Evolutionary conservation across 2,888 invertebrate species (phyloP).

Genomic region (Andrena minutula): DNA sequence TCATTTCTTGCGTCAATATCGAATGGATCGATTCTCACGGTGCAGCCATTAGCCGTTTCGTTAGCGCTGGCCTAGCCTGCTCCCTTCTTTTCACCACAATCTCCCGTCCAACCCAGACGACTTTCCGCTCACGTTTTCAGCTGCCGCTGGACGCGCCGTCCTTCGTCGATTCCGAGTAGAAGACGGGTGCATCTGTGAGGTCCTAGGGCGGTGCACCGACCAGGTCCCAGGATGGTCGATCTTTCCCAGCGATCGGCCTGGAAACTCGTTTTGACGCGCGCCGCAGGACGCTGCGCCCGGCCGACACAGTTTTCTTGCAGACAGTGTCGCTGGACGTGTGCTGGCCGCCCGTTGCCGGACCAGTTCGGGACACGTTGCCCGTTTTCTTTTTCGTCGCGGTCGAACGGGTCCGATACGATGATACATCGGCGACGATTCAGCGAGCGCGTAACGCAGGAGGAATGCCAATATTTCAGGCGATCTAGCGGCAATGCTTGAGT

Average conservation of each 20-base stretch:
- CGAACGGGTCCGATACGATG: constrained; percentile 30
- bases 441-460: neutral
- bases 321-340: constrained; percentile 36
- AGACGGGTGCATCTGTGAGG: constrained; percentile 29
- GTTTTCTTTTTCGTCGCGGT: constrained; percentile 23
- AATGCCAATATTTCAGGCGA: constrained; percentile 24
- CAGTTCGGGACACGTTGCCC: constrained; percentile 35
- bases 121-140: constrained; percentile 68
- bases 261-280: constrained; percentile 58
- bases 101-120: constrained; percentile 25
- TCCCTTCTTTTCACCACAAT: constrained; percentile 32
- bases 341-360: constrained; percentile 37
- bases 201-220: constrained; percentile 12
- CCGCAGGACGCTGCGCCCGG: constrained; percentile 29
- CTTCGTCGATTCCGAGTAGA: constrained; percentile 38
- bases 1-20: constrained; percentile 68
- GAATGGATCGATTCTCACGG: constrained; percentile 65
- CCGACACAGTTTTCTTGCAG: constrained; percentile 53
- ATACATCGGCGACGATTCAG: constrained; percentile 40
- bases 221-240: constrained; percentile 15
- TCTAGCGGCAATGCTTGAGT: neutral
- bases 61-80: constrained; percentile 28
- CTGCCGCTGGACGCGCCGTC: constrained; percentile 12
- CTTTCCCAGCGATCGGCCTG: constrained; percentile 46
- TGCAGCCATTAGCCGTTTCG: constrained; percentile 63